These are phyloP conservation scores for Phrynosoma blainvillii DNA, from an alignment of 2,113 vertebrate genomes.

Conservation along the genomic window DNA sequence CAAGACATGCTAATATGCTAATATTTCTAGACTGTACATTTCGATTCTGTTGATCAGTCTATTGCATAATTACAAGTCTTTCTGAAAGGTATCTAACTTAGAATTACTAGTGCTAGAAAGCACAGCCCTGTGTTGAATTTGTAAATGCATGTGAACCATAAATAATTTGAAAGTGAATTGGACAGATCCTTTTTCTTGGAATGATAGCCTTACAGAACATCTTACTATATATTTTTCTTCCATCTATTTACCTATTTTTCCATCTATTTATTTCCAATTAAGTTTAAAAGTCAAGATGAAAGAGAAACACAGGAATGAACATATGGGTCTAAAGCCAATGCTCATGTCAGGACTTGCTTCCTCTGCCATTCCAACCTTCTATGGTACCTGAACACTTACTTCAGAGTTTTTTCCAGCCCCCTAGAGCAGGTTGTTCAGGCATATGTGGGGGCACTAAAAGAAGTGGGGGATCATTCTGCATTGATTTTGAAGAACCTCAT, in stretches of 20 bases:
- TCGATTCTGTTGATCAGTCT: conserved; percentile 39
- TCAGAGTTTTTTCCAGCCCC: no score
- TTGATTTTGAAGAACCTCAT: no score
- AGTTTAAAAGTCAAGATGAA: conserved; percentile 45
- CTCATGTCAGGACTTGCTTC: no score
- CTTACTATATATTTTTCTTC: conserved; percentile 18
- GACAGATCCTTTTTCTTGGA: conserved; percentile 31
- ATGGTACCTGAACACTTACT: no score
- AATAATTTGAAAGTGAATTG: conserved; percentile 32
- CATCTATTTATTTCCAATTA: conserved; percentile 36
- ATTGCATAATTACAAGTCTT: conserved; percentile 35
- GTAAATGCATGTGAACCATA: conserved; percentile 28
- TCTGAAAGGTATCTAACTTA: conserved; percentile 45
- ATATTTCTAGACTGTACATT: conserved; percentile 30
- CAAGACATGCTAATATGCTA: no score
- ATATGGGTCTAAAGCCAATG: conserved; percentile 24
- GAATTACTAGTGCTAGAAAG: conserved; percentile 11
- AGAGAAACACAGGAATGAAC: conserved; percentile 27
- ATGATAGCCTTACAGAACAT: conserved; percentile 4
- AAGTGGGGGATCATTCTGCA: no score
- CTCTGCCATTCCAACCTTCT: no score
- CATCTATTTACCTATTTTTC: conserved; percentile 30
- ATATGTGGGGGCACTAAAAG: no score
- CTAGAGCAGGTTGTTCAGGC: no score
- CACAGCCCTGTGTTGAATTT: conserved; percentile 28